phyloP scores from a whole-genome alignment of 2,888 invertebrate genomes.

The Chrysodeixis includens region DNA sequence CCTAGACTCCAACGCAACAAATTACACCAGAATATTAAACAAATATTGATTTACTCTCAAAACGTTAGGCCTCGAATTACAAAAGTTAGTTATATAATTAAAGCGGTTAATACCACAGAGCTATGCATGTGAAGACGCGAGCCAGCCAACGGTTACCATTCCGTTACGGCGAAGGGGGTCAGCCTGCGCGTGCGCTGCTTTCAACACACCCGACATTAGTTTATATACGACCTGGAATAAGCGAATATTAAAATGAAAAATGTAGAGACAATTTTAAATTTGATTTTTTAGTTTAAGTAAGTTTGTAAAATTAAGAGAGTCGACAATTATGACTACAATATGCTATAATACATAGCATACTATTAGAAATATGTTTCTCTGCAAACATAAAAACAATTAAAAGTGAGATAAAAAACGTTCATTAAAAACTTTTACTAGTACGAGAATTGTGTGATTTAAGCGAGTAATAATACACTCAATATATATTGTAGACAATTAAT shows the following conservation, averaged over 20 bases:
- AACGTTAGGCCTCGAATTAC: constrained; percentile 34
- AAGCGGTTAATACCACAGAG: constrained; percentile 48
- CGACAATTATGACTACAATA: too few relatives aligned
- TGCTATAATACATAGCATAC: too few relatives aligned
- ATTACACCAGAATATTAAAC: constrained; percentile 2
- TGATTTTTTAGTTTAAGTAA: neutral
- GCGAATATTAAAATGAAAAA: constrained; percentile 50
- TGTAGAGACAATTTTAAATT: constrained; percentile 3
- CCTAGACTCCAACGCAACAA: neutral
- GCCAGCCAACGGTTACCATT: constrained; percentile 61
- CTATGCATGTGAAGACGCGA: constrained; percentile 49
- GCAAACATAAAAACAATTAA: neutral
- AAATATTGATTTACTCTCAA: constrained; percentile 36
- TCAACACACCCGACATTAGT: constrained; percentile 72
- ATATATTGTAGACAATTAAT: constrained; percentile 29
- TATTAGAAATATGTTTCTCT: too few relatives aligned
- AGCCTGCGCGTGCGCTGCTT: constrained; percentile 78
- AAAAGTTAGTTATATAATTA: constrained; percentile 55
- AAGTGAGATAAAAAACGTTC: constrained; percentile 32
- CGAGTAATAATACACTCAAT: constrained; percentile 49
- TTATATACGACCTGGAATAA: constrained; percentile 73
- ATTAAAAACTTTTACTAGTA: constrained; percentile 30
- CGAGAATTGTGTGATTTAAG: constrained; percentile 31
- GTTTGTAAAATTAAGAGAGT: neutral
- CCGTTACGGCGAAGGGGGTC: constrained; percentile 84